Evolutionary conservation across 2,113 vertebrate genomes (phyloP).

Genomic region (Copsychus sechellarum): DNA sequence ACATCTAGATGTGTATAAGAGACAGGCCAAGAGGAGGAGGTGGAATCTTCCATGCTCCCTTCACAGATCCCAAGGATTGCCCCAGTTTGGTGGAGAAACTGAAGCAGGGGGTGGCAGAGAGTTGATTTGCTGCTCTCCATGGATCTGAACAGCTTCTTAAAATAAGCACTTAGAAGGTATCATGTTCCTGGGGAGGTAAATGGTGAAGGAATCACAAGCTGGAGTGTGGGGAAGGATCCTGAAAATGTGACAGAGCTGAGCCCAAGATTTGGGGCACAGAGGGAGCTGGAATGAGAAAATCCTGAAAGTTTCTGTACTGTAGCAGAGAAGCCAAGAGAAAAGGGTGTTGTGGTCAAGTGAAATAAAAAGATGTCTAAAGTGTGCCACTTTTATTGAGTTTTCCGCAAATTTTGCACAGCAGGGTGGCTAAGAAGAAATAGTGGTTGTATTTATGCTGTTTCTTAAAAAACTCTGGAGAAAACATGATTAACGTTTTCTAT

Average conservation of each 20-base stretch:
- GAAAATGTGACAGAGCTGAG: not conserved
- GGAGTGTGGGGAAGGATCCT: not conserved
- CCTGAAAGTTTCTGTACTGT: not conserved
- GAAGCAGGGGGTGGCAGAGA: not conserved
- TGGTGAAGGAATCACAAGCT: not conserved
- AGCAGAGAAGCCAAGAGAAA: not conserved
- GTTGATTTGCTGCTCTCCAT: not conserved
- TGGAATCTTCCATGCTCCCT: not conserved
- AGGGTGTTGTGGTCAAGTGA: not conserved
- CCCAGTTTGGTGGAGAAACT: not conserved
- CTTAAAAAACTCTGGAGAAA: not conserved
- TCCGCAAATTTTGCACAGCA: not conserved
- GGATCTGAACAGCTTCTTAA: not conserved
- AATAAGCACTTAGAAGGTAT: not conserved
- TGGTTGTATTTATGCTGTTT: not conserved
- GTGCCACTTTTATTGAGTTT: not conserved
- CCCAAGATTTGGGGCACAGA: not conserved
- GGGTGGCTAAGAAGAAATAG: not conserved
- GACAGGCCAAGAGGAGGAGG: not conserved
- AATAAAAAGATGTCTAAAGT: not conserved
- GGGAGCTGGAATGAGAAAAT: not conserved
- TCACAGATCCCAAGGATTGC: not conserved
- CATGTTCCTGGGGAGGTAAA: not conserved
- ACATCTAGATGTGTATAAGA: no score
- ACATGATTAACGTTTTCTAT: not conserved